Base-by-base conservation (phyloP, 2,113 vertebrate genomes). In the Damaliscus lunatus region DNA sequence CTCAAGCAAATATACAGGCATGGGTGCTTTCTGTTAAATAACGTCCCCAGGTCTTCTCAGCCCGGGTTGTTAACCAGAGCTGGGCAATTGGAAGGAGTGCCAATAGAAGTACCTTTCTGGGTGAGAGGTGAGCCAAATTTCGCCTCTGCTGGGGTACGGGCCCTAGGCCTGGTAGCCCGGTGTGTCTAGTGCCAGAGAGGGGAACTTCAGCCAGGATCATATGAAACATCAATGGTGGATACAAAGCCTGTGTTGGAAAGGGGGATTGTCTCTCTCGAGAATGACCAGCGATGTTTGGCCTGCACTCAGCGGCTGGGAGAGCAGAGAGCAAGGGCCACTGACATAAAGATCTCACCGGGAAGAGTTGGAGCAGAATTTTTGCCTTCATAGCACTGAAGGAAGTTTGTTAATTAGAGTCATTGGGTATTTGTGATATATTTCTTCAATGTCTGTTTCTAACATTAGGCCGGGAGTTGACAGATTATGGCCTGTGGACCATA, bases 21-120 rank as follows among this genome's bases (percentile, higher is more conserved):
- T 27, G 43, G 88, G 90, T 97, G 95, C 93, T 88, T 91, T 83
- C 93, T 97, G 92, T 97, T 97, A 60, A 97, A 94, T 97, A 96
- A 43, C 91, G 97, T 97, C 97, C 78, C 67, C 95, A 81, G 97
- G 96, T 96, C 60, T 93, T 95, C 40, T 98, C 88, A 89, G 25
- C 82, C 88, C 1, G 55, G 62, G 55, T 94, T 98, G 91, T 96
- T 98, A 97, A 94, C 93, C 97, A 43, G 94, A 97, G 67, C 2
- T 17, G 57, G 62, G 80, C 2, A 0, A 0, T 31, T 92, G 95
- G 77, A 90, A 98, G 93, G 97, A 96, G 95, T 48, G 89, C 33
- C 0, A 3, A 93, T 23, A 59, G 71, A 94, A 97, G 67, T 82
- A 57, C 77, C 50, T 91, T 96, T 92, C 23, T 6, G 96, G 48